A percentile compares a stretch with the other conserved stretches of the same genome.
phyloP scores from a whole-genome alignment of 2,113 vertebrate species.

The Calypte anna region DNA sequence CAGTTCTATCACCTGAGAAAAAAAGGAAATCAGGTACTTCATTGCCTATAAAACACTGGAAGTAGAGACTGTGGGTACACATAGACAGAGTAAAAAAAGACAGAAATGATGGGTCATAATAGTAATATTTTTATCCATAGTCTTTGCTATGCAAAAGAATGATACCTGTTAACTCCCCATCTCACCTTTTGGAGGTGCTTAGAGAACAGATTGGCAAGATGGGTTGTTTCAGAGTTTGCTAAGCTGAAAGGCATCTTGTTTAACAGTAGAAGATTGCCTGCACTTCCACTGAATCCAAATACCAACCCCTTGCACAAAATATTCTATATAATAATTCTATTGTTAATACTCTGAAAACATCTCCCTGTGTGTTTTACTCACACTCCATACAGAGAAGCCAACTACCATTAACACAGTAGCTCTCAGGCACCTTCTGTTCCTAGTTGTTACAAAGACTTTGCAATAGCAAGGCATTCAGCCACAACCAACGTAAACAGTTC shows the following conservation, averaged over 20 bases:
- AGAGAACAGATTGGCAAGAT: not conserved
- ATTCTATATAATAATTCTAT: not conserved
- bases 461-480: not conserved
- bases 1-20: not conserved
- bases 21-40: not conserved
- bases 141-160: not conserved
- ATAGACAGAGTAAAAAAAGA: not conserved
- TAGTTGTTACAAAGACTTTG: not conserved
- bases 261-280: not conserved
- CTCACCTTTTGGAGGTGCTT: not conserved
- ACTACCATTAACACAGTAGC: not conserved
- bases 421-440: not conserved
- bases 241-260: not conserved
- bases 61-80: not conserved
- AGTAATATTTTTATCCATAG: not conserved
- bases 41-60: not conserved
- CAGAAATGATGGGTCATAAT: not conserved
- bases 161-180: not conserved
- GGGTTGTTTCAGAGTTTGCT: not conserved
- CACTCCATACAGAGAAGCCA: not conserved
- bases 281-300: not conserved
- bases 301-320: not conserved
- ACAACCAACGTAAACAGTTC: not conserved
- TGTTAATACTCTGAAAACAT: not conserved
- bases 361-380: not conserved